phyloP scores from a whole-genome alignment of 2,888 invertebrate species.

The Miltochrista miniata region DNA sequence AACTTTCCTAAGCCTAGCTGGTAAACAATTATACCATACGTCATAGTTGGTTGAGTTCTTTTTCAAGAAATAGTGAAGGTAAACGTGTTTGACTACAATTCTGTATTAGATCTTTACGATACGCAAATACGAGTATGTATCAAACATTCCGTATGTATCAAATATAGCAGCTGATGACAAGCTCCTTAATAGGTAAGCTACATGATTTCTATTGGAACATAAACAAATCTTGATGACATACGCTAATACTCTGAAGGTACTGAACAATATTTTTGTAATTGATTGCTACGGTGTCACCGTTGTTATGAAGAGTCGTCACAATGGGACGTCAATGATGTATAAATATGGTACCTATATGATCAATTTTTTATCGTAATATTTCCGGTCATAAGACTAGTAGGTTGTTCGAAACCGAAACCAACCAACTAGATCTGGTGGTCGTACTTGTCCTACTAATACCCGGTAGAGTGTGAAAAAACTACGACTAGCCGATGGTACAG shows the following conservation, averaged over 20 bases:
- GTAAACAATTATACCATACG: too few species aligned
- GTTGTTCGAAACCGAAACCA: too few species aligned
- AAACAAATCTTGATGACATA: neutral
- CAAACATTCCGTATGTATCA: too few species aligned
- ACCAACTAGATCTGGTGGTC: too few species aligned
- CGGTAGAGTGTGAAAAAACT: too few species aligned
- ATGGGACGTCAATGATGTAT: slow-evolving; percentile 4
- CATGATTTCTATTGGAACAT: too few species aligned
- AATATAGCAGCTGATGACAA: too few species aligned
- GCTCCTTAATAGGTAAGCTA: too few species aligned
- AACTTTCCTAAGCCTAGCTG: too few species aligned
- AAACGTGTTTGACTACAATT: neutral
- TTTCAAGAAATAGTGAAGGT: neutral
- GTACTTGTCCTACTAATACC: too few species aligned
- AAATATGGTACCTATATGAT: neutral
- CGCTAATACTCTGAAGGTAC: neutral
- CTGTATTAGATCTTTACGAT: neutral
- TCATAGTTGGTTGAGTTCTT: neutral
- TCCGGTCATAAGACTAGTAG: slow-evolving; percentile 5
- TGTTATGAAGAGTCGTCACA: slow-evolving; percentile 6
- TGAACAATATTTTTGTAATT: neutral
- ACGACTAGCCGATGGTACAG: too few species aligned
- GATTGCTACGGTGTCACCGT: neutral
- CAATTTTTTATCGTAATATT: neutral
- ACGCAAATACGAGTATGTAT: too few species aligned